These are phyloP conservation scores for Herpetotheres cachinnans DNA, from an alignment of 2,113 vertebrate genomes.

Conservation along the genomic window DNA sequence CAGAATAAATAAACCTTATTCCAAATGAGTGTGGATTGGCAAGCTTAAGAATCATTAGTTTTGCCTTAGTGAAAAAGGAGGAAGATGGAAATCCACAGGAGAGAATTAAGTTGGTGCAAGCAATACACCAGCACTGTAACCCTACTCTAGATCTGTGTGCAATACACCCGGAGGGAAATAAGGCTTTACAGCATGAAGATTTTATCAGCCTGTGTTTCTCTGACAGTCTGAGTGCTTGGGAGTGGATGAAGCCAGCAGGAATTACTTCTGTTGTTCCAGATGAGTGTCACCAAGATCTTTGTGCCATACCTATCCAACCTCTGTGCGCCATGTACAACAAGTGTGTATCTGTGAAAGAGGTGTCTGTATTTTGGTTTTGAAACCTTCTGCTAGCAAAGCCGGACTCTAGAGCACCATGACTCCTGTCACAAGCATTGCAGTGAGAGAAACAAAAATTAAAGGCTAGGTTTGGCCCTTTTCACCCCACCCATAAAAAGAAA, in stretches of 20 bases:
- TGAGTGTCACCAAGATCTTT: background rate
- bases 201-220: background rate
- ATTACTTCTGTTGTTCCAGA: background rate
- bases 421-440: background rate
- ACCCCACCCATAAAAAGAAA: background rate
- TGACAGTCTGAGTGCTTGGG: background rate
- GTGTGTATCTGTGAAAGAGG: background rate
- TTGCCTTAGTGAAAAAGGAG: constrained; percentile 23
- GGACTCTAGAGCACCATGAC: background rate
- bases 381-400: background rate
- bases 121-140: background rate
- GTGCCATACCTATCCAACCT: background rate
- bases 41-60: constrained; percentile 41
- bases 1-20: constrained; percentile 57
- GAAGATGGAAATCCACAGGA: background rate
- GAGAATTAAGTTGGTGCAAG: constrained; percentile 28
- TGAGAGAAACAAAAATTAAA: background rate
- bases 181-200: background rate
- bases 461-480: background rate
- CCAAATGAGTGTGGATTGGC: constrained; percentile 34
- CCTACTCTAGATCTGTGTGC: background rate
- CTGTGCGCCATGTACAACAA: background rate
- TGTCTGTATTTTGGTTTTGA: background rate
- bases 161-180: background rate
- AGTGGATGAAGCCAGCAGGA: background rate